Evolutionary conservation across 2,888 invertebrate species (phyloP), one percentile per base, ranked within the genome.

Genomic region (Tinea semifulvella): DNA sequence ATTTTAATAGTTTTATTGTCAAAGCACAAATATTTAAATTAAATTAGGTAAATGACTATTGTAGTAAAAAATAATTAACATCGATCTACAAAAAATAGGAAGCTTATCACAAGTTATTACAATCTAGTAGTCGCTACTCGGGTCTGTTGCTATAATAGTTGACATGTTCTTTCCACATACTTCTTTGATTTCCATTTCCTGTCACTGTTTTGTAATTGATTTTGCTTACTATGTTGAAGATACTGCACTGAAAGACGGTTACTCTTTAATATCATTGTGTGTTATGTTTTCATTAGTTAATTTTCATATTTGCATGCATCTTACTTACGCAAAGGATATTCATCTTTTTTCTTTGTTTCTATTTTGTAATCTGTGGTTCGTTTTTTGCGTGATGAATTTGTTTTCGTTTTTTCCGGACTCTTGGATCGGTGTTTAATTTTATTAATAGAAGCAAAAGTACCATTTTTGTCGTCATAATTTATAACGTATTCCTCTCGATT

Each of bases 191-290:
- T 72, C 64, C 62, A 58, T 64, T 63, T 69, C 57, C 56, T 68
- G 58, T 64, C 59, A 54, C 54, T 61, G 50, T 63, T 54, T 53
- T 53, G 60, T 52, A 60, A 57, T 63, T 60, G 59, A 47, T 66
- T 61, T 51, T 54, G 56, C 57, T 58, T 61, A 61, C 60, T 58
- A 52, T 64, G 68, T 57, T 69, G 69, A 59, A 65, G 65, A 52
- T 62, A 61, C 61, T 75, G 70, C 68, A 74, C 79, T 79, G 80
- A 80, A 80, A 79, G 60, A 65, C 69, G 61, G 69, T 66, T 61
- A 69, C 63, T 63, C 65, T 64, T 63, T 56, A 31, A 60, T 60
- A 58, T 59, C 54, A 57, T 59, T 54, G 36, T 35, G 22, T 18
- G 26, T 56, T 56, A 57, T 59, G 53, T 57, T 52, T 56, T 56